These are phyloP conservation scores for Nannoperca australis DNA, from an alignment of 2,797 vertebrate genomes.

Conservation along the genomic window DNA sequence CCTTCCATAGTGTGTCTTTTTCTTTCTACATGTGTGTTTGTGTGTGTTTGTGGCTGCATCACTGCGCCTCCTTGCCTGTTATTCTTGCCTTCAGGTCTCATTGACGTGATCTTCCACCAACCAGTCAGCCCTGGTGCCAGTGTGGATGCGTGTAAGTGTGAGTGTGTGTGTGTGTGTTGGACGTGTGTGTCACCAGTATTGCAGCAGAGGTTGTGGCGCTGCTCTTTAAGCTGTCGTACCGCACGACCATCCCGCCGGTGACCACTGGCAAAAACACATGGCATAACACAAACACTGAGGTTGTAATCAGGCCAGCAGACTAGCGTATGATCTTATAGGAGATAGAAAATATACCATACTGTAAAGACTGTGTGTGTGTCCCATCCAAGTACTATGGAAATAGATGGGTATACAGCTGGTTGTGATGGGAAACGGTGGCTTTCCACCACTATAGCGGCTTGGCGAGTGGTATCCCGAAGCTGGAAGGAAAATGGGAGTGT, in stretches of 20 bases:
- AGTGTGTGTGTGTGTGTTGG: conserved; percentile 36
- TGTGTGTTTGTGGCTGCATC: conserved; percentile 23
- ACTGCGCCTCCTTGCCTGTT: conserved; percentile 34
- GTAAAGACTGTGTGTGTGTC: conserved; percentile 20
- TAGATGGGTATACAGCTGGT: conserved; percentile 69
- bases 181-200: conserved; percentile 27
- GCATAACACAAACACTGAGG: conserved; percentile 69
- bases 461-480: conserved; percentile 53
- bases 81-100: conserved; percentile 64
- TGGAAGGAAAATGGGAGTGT: conserved; percentile 71
- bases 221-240: conserved; percentile 54
- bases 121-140: conserved; percentile 37
- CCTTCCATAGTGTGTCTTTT: conserved; percentile 20
- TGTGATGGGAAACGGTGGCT: conserved; percentile 77
- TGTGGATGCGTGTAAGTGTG: conserved; percentile 14
- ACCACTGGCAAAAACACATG: conserved; percentile 49
- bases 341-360: conserved; percentile 23
- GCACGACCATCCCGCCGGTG: conserved; percentile 5
- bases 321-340: conserved; percentile 17
- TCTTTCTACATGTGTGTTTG: conserved; percentile 9
- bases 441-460: conserved; percentile 64
- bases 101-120: conserved; percentile 54
- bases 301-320: conserved; percentile 60
- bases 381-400: conserved; percentile 59
- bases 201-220: conserved; percentile 30